Conservation (phyloP, 2,113 vertebrate genomes). For the Trogon surrucura region DNA sequence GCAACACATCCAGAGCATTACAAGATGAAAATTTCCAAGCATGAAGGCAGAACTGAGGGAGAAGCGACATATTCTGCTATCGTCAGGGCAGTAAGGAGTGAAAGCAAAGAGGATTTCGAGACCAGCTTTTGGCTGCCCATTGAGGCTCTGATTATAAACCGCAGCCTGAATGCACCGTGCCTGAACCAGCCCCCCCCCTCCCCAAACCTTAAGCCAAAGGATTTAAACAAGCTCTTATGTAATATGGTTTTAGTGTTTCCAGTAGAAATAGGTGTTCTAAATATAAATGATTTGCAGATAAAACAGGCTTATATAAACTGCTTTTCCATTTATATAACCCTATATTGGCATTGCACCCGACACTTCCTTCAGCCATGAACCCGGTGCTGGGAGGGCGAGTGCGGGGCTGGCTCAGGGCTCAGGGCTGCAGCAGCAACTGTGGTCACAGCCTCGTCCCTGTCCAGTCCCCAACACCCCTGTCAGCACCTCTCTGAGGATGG, state of each 20-base stretch:
- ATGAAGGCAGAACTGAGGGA: neutral
- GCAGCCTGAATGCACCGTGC: neutral
- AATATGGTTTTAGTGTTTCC: conserved; percentile 57
- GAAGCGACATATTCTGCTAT: neutral
- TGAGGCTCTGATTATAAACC: neutral
- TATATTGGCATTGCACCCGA: neutral
- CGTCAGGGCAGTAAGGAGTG: neutral
- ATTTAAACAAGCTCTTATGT: conserved; percentile 61
- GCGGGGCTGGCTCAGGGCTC: accelerated
- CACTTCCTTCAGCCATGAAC: neutral
- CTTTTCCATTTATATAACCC: conserved; percentile 38
- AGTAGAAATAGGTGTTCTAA: conserved; percentile 65
- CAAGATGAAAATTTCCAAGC: neutral
- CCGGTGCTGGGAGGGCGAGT: accelerated
- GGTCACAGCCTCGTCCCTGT: accelerated
- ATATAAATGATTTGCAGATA: conserved; percentile 63
- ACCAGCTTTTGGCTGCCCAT: neutral
- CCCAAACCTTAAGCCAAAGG: conserved; percentile 53
- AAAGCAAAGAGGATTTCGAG: neutral
- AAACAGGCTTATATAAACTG: conserved; percentile 67
- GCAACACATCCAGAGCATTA: neutral
- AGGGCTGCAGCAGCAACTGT: accelerated
- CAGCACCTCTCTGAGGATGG: neutral
- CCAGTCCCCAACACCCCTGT: accelerated
- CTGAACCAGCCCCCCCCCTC: conserved; percentile 2